phyloP scores from a whole-genome alignment of 2,888 invertebrate genomes.

The Anthophora plumipes region DNA sequence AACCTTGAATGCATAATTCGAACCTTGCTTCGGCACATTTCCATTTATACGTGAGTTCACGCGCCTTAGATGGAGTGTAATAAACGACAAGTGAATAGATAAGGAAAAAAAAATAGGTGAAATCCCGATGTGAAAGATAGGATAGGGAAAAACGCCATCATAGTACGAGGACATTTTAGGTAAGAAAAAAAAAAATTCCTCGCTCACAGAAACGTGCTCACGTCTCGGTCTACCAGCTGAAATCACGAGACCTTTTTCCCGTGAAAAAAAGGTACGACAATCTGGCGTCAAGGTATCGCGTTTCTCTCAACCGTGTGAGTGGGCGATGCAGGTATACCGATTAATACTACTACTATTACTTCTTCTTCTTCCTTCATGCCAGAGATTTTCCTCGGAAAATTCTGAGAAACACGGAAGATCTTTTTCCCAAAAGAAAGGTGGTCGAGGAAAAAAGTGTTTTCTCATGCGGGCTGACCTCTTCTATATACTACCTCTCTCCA shows the following conservation, averaged over 20 bases:
- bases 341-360: conserved; percentile 48
- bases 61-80: not conserved
- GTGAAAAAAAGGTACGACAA: conserved; percentile 46
- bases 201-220: conserved; percentile 17
- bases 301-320: conserved; percentile 51
- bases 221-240: conserved; percentile 30
- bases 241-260: conserved; percentile 50
- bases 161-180: not conserved
- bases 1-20: conserved; percentile 19
- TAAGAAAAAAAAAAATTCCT: conserved; percentile 15
- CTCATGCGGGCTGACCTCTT: conserved; percentile 73
- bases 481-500: conserved; percentile 21
- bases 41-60: not conserved
- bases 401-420: conserved; percentile 29
- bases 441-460: conserved; percentile 47
- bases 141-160: not conserved
- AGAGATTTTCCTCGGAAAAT: conserved; percentile 38
- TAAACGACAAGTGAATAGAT: not conserved
- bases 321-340: conserved; percentile 67
- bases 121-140: conserved; percentile 16
- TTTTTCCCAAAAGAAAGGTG: conserved; percentile 32
- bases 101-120: not conserved
- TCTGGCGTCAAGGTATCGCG: conserved; percentile 63
- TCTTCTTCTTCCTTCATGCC: not conserved
- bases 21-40: not conserved